Evolutionary conservation across 2,888 invertebrate genomes (phyloP), one percentile per base, ranked within the genome.

Genomic region (Nomada fucata): DNA sequence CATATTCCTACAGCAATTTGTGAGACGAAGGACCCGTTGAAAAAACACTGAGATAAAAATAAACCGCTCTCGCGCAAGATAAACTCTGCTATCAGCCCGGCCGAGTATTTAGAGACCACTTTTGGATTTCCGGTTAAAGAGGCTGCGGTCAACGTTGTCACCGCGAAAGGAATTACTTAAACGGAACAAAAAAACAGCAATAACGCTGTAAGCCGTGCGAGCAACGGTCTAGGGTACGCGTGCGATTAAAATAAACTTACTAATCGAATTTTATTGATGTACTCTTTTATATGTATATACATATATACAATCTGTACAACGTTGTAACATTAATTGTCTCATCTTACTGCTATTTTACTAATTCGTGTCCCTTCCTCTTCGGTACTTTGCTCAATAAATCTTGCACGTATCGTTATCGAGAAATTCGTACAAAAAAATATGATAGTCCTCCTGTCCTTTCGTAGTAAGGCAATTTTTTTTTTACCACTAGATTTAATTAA

Each of bases 261-360:
- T 67, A 79, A 69, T 76, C 29, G 57, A 61, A 53, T 73, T 80
- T 36, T 79, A 79, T 80, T 76, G 59, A 55, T 61, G 57, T 65
- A 60, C 53, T 52, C 68, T 64, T 57, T 53, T 69, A 76, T 18
- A 59, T 18, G 4, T 79, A 75, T 71, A 53, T 75, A 82, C 74
- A 80, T 82, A 79, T 79, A 52, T 82, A 82, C 82, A 82, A 80
- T 71, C 20, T 70, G 65, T 68, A 63, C 70, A 67, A 52, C 29
- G n/a, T 57, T 64, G 18, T 55, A 44, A 44, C 50, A 47, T 63
- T 78, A 78, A 29, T 7, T 75, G 61, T 20, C 50, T 44, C 29
- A 3, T 71, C 36, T 75, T 26, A 68, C 67, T 80, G 75, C 29
- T 75, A 55, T 52, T 60, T 23, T 29, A 23, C 3, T 52, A 15